A percentile compares a stretch with the other conserved stretches of the same genome.
Evolutionary conservation across 2,888 invertebrate species (phyloP).

Genomic region (Morpho helenor): DNA sequence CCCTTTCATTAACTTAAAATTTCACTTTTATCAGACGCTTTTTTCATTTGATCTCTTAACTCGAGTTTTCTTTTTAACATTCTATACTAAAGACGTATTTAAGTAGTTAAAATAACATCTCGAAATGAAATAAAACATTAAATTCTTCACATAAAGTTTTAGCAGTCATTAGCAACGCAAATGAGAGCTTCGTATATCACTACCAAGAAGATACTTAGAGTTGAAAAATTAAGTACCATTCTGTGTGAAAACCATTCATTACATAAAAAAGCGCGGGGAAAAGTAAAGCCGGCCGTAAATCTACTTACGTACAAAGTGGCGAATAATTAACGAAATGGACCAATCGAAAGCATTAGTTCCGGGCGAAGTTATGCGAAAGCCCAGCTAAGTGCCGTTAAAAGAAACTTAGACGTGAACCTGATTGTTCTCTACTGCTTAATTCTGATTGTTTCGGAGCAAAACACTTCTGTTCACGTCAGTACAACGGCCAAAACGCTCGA

Average conservation of each 20-base stretch:
- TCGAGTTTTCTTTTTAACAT: too few species aligned
- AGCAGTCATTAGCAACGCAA: constrained; percentile 18
- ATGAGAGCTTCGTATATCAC: constrained; percentile 15
- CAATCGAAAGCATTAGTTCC: constrained; percentile 75
- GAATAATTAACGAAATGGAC: constrained; percentile 79
- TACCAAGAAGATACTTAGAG: constrained; percentile 25
- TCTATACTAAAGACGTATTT: neutral
- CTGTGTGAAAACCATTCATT: constrained; percentile 42
- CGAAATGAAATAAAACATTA: constrained; percentile 1
- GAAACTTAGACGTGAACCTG: constrained; percentile 74
- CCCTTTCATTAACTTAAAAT: neutral
- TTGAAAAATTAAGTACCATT: constrained; percentile 33
- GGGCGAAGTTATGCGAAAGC: constrained; percentile 69
- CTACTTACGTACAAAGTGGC: constrained; percentile 77
- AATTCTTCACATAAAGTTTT: constrained; percentile 6
- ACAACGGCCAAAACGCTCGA: constrained; percentile 52
- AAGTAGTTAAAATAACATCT: constrained; percentile 13
- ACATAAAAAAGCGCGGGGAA: constrained; percentile 48
- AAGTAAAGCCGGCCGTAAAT: constrained; percentile 64
- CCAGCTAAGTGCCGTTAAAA: constrained; percentile 75
- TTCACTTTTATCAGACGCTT: too few species aligned
- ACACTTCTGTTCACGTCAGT: constrained; percentile 64
- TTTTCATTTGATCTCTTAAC: too few species aligned
- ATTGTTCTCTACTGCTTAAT: constrained; percentile 73
- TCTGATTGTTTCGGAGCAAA: constrained; percentile 74